Percentiles rank a stretch among this genome's conserved stretches.
phyloP scores from a whole-genome alignment of 2,797 vertebrate species.

The Nannoperca australis region DNA sequence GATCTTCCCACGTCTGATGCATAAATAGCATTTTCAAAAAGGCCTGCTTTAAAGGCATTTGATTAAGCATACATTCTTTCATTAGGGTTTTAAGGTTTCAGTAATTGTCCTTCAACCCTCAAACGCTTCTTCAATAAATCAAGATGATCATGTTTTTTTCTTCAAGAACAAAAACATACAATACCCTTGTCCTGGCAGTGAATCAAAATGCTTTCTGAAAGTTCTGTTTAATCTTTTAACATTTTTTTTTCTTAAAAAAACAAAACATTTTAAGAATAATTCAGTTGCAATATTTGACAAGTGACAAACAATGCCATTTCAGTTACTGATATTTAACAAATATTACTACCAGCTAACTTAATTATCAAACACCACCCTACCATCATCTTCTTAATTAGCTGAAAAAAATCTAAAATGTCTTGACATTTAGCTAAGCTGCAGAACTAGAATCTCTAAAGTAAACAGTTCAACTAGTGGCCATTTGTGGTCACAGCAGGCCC shows the following conservation, averaged over 20 bases:
- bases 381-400: constrained; percentile 47
- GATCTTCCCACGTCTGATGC: constrained; percentile 66
- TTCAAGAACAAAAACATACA: constrained; percentile 46
- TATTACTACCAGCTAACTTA: constrained; percentile 67
- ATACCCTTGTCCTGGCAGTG: constrained; percentile 74
- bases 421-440: constrained; percentile 69
- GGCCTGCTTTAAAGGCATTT: constrained; percentile 83
- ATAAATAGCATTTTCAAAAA: constrained; percentile 70
- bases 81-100: constrained; percentile 74
- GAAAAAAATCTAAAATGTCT: constrained; percentile 58
- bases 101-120: constrained; percentile 48
- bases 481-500: constrained; percentile 69
- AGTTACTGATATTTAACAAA: constrained; percentile 71
- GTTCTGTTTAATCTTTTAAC: constrained; percentile 48
- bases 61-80: constrained; percentile 84
- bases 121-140: constrained; percentile 36
- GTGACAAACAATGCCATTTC: constrained; percentile 67
- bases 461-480: constrained; percentile 73
- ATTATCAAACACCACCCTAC: constrained; percentile 44
- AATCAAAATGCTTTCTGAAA: constrained; percentile 58
- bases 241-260: constrained; percentile 29
- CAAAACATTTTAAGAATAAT: constrained; percentile 61
- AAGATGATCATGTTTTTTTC: constrained; percentile 42
- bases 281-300: constrained; percentile 76
- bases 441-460: constrained; percentile 61